Evolutionary conservation across 64 coral and sea anemone species (phyloP).

Genomic region (Porites lutea): DNA sequence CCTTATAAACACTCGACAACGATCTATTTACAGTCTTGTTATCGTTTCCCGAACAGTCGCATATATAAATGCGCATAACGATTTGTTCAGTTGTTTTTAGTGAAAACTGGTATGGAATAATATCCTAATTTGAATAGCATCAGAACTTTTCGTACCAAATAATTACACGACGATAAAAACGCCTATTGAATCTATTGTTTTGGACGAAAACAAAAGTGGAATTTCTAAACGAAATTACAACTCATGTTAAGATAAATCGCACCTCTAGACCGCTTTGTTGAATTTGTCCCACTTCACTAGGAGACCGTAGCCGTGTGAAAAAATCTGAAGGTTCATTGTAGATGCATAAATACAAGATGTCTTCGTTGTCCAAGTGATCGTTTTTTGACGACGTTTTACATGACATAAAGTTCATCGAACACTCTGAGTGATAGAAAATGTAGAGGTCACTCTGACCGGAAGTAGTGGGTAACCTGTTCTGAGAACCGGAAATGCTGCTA

Average conservation of each 20-base stretch:
- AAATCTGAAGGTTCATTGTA: constrained; percentile 12
- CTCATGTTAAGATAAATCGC: not conserved
- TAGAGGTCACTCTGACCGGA: not conserved
- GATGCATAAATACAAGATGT: constrained; percentile 4
- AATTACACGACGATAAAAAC: constrained; percentile 14
- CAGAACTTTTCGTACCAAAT: not conserved
- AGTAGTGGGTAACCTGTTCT: not conserved
- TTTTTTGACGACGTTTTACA: not conserved
- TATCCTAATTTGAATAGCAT: constrained; percentile 51
- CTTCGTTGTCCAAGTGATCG: constrained; percentile 10
- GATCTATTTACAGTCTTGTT: constrained; percentile 39
- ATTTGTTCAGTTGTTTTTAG: constrained; percentile 50
- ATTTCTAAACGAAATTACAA: constrained; percentile 12
- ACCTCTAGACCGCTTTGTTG: constrained; percentile 12
- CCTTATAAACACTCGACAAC: not conserved
- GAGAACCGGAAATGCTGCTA: not conserved
- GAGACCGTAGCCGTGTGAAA: constrained; percentile 15
- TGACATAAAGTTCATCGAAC: not conserved
- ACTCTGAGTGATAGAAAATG: no score
- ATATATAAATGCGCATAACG: constrained; percentile 11
- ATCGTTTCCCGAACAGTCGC: not conserved
- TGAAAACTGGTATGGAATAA: constrained; percentile 16
- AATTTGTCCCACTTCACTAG: constrained; percentile 24
- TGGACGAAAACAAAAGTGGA: not conserved
- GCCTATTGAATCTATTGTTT: constrained; percentile 23